A percentile compares a stretch with the other conserved stretches of the same genome.
phyloP scores from a whole-genome alignment of 2,797 vertebrate genomes.

The Mico argentatus region DNA sequence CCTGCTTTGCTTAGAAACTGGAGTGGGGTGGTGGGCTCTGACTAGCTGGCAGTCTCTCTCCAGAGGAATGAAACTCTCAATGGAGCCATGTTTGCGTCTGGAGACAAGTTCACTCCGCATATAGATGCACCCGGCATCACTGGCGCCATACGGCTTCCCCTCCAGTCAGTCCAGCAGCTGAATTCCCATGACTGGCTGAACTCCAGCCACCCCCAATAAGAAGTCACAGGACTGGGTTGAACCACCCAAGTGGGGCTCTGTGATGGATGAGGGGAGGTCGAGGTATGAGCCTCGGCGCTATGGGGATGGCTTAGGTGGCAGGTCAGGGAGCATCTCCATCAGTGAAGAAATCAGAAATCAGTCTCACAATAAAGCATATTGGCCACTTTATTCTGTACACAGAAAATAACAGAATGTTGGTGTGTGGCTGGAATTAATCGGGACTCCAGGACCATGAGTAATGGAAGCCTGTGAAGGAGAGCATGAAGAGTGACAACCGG shows the following conservation, averaged over 20 bases:
- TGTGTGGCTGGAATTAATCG: not conserved
- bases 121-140: fast-evolving
- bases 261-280: fast-evolving
- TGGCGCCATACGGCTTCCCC: fast-evolving
- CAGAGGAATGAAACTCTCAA: fast-evolving
- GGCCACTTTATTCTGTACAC: fast-evolving
- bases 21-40: fast-evolving
- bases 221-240: not conserved
- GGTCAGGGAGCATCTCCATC: fast-evolving
- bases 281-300: fast-evolving
- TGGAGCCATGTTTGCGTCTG: not conserved
- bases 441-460: not conserved
- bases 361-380: fast-evolving
- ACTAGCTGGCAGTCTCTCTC: not conserved
- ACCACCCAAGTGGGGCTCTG: not conserved
- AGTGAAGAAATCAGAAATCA: not conserved
- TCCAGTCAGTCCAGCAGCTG: not conserved
- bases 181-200: fast-evolving
- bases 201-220: fast-evolving
- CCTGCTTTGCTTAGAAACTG: not conserved
- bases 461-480: not conserved
- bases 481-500: not conserved
- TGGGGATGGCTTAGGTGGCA: fast-evolving
- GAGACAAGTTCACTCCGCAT: not conserved
- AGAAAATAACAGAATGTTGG: not conserved